Conservation (phyloP, 2,888 invertebrate genomes). For the Heliconius ismenius region DNA sequence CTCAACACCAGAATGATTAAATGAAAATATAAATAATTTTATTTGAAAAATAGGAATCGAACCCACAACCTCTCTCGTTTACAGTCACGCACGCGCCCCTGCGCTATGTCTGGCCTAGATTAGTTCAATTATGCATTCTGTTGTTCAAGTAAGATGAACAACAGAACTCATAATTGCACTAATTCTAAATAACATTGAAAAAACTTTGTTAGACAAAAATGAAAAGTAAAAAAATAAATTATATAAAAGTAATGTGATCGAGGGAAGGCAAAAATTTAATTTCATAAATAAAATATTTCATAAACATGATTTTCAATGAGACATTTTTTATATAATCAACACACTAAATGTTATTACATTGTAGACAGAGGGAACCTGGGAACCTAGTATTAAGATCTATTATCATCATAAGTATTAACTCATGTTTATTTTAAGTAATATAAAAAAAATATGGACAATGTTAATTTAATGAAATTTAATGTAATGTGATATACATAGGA, state of each 20-base stretch:
- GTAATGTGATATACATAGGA: neutral
- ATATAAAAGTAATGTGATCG: too few relatives aligned
- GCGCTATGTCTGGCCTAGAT: too few relatives aligned
- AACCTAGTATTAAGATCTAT: neutral
- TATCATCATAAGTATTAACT: neutral
- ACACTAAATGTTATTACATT: too few relatives aligned
- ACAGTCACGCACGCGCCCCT: neutral
- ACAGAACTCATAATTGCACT: neutral
- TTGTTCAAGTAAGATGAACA: too few relatives aligned
- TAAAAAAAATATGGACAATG: neutral
- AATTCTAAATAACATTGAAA: too few relatives aligned
- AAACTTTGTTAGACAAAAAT: neutral
- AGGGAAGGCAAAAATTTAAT: too few relatives aligned
- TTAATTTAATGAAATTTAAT: neutral
- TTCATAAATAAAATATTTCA: too few relatives aligned
- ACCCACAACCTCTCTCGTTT: neutral
- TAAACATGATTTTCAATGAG: neutral
- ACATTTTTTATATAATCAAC: neutral
- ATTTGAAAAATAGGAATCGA: neutral
- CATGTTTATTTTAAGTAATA: neutral
- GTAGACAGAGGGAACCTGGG: too few relatives aligned
- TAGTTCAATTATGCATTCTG: too few relatives aligned
- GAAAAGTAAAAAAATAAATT: neutral
- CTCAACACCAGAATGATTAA: neutral
- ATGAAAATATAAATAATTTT: neutral